Conservation (phyloP, 2,113 vertebrate genomes). For the Plotosus lineatus region DNA sequence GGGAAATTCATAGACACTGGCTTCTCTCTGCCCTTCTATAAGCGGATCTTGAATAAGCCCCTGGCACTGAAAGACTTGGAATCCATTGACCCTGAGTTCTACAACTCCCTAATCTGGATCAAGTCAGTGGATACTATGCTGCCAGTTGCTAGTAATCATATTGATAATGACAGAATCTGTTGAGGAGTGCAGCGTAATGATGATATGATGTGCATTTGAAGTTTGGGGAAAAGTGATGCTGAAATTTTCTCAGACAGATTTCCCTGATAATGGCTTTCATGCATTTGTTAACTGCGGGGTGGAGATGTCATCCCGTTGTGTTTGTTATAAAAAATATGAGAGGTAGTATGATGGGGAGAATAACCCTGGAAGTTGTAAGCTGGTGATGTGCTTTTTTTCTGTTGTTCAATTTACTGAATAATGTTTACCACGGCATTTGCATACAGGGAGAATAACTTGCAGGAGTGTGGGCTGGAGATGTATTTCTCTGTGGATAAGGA, state of each 20-base stretch:
- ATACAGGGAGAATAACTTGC: constrained; percentile 92
- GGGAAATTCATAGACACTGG: constrained; percentile 98
- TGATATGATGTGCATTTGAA: background rate
- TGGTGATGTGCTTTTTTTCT: constrained; percentile 62
- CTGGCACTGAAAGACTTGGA: constrained; percentile 96
- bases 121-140: constrained; percentile 79
- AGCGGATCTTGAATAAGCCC: constrained; percentile 94
- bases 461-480: constrained; percentile 96
- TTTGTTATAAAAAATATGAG: background rate
- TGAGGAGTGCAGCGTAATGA: background rate
- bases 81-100: constrained; percentile 98
- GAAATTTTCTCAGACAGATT: background rate
- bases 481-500: constrained; percentile 99
- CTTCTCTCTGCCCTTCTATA: constrained; percentile 98
- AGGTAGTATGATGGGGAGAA: constrained; percentile 79
- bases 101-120: constrained; percentile 99
- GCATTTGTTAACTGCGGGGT: background rate
- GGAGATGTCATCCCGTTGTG: background rate
- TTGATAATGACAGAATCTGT: no score
- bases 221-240: background rate
- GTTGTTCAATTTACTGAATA: constrained; percentile 40
- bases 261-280: background rate
- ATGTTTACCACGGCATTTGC: constrained; percentile 32
- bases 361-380: constrained; percentile 90
- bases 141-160: background rate